Evolutionary conservation across 2,113 vertebrate genomes (phyloP).

Genomic region (Nerophis ophidion): DNA sequence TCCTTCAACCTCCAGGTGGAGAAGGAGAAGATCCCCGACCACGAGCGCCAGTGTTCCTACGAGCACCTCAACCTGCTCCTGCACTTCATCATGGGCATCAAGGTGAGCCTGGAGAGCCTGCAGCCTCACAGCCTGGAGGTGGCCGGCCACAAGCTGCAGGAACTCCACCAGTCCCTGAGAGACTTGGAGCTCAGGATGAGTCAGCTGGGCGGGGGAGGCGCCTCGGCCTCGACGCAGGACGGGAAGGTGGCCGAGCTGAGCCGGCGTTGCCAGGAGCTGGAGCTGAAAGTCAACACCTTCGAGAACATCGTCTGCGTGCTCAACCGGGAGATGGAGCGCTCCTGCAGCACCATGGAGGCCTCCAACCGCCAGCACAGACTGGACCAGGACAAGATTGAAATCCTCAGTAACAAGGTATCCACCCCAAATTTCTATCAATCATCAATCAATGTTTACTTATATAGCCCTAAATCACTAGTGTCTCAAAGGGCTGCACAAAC

Average conservation of each 20-base stretch:
- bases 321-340: conserved; percentile 90
- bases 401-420: conserved; percentile 84
- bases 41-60: conserved; percentile 78
- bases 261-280: conserved; percentile 78
- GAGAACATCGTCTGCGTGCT: conserved; percentile 97
- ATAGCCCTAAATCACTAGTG: no score
- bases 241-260: conserved; percentile 71
- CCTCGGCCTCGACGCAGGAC: conserved; percentile 53
- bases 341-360: conserved; percentile 82
- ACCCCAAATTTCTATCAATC: no score
- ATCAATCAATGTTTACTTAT: no score
- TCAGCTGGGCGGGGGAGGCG: conserved; percentile 50
- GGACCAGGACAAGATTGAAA: conserved; percentile 92
- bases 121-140: conserved; percentile 75
- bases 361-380: conserved; percentile 84
- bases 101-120: conserved; percentile 75
- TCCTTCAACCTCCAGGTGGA: conserved; percentile 75
- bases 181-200: conserved; percentile 75
- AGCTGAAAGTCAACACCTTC: conserved; percentile 85
- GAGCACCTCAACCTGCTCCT: conserved; percentile 89
- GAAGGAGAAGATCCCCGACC: conserved; percentile 80
- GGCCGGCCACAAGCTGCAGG: conserved; percentile 71
- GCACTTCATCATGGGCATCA: conserved; percentile 80
- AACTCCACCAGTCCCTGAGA: conserved; percentile 73
- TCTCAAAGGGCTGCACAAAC: no score